Conservation (phyloP, 2,797 vertebrate species). For the Dicrostonyx torquatus region DNA sequence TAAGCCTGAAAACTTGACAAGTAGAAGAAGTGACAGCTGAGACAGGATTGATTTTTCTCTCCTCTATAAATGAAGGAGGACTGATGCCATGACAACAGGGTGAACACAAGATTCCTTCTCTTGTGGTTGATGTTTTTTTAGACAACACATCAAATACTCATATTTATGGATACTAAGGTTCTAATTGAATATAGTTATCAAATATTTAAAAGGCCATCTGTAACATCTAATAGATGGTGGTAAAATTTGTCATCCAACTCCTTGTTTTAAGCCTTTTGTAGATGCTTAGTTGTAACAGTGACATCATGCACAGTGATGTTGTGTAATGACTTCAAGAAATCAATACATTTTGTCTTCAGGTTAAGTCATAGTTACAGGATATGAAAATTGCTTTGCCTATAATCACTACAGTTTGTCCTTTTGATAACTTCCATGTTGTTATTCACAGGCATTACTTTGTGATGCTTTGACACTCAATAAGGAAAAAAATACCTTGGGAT, state of each 20-base stretch:
- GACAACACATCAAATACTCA: not conserved
- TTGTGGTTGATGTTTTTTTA: slow-evolving; percentile 7
- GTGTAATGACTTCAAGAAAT: slow-evolving; percentile 1
- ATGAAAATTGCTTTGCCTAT: slow-evolving; percentile 1
- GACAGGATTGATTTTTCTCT: not conserved
- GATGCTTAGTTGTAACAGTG: not conserved
- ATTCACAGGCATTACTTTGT: slow-evolving; percentile 25
- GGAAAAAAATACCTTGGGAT: not conserved
- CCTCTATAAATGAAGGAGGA: not conserved
- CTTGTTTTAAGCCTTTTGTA: not conserved
- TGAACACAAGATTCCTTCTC: not conserved
- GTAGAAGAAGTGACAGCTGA: not conserved
- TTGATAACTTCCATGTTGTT: not conserved
- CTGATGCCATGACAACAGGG: not conserved
- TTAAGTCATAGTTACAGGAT: not conserved
- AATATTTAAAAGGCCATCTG: not conserved
- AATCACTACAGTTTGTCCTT: not conserved
- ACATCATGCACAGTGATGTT: not conserved
- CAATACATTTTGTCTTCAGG: not conserved
- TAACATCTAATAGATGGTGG: not conserved
- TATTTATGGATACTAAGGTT: not conserved
- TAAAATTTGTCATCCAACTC: not conserved
- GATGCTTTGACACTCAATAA: not conserved
- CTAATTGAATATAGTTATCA: not conserved
- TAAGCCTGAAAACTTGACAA: slow-evolving; percentile 47